Conservation (phyloP, 2,113 vertebrate species). For the Haemorhous mexicanus region DNA sequence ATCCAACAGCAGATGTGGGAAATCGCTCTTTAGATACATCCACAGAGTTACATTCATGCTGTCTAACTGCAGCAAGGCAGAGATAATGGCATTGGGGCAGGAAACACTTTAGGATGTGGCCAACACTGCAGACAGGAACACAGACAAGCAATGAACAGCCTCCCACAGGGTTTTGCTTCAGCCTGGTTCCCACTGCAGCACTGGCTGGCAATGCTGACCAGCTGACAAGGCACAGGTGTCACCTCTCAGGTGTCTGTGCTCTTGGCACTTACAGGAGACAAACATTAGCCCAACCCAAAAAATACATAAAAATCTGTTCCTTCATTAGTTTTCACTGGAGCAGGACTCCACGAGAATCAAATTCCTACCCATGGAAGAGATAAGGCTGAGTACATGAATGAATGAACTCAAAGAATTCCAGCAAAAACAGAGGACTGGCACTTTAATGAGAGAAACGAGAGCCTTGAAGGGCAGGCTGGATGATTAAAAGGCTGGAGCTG, state of each 20-base stretch:
- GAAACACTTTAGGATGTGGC: not conserved
- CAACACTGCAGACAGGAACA: not conserved
- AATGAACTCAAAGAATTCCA: not conserved
- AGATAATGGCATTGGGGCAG: fast-evolving
- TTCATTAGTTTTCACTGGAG: not conserved
- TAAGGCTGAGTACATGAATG: not conserved
- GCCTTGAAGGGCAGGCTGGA: not conserved
- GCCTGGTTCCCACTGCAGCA: not conserved
- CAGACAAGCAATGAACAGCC: not conserved
- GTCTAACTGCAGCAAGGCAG: not conserved
- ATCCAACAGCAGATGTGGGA: not conserved
- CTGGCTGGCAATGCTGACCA: not conserved
- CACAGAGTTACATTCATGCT: not conserved
- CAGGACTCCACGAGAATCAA: fast-evolving
- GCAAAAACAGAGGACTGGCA: not conserved
- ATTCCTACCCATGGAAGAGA: not conserved
- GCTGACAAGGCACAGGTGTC: not conserved
- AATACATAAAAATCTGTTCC: not conserved
- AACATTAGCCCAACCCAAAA: not conserved
- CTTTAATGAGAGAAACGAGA: not conserved
- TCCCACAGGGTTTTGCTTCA: not conserved
- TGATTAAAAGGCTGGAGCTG: not conserved
- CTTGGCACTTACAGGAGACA: not conserved
- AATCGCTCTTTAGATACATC: not conserved
- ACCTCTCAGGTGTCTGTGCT: not conserved